phyloP scores from a whole-genome alignment of 2,797 vertebrate genomes.

The Argya squamiceps region DNA sequence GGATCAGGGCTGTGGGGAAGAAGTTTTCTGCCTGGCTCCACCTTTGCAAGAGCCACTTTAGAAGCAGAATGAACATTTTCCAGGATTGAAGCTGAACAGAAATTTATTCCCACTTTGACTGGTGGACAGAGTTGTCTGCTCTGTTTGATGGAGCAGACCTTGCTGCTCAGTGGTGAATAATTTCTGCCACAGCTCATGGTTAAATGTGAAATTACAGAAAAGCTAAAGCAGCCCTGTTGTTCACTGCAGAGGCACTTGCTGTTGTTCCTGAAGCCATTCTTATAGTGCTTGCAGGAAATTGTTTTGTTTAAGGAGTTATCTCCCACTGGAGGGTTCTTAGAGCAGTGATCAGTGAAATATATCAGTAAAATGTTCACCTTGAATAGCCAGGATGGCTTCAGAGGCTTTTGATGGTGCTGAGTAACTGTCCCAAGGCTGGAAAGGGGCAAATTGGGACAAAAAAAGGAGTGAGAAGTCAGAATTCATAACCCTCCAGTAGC shows the following conservation, averaged over 20 bases:
- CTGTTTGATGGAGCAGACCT: background rate
- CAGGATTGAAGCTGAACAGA: background rate
- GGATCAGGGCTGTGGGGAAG: background rate
- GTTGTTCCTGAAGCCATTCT: background rate
- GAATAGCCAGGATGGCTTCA: background rate
- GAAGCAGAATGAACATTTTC: background rate
- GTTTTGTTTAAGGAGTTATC: background rate
- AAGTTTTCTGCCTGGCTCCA: background rate
- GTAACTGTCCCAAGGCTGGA: background rate
- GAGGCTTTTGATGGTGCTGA: background rate
- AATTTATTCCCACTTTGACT: background rate
- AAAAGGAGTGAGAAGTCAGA: background rate
- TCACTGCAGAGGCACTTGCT: background rate
- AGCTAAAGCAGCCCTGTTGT: background rate
- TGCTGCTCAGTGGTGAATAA: background rate
- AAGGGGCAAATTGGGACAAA: background rate
- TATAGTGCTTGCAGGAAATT: background rate
- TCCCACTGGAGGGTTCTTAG: background rate
- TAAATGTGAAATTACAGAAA: background rate
- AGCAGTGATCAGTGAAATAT: background rate
- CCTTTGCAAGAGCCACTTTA: background rate
- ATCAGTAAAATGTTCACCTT: background rate
- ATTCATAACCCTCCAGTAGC: fast-evolving
- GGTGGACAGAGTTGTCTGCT: background rate
- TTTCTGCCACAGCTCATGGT: background rate